Conservation (phyloP, 1,140 invertebrate genomes). For the Panagrolaimus sp. region DNA sequence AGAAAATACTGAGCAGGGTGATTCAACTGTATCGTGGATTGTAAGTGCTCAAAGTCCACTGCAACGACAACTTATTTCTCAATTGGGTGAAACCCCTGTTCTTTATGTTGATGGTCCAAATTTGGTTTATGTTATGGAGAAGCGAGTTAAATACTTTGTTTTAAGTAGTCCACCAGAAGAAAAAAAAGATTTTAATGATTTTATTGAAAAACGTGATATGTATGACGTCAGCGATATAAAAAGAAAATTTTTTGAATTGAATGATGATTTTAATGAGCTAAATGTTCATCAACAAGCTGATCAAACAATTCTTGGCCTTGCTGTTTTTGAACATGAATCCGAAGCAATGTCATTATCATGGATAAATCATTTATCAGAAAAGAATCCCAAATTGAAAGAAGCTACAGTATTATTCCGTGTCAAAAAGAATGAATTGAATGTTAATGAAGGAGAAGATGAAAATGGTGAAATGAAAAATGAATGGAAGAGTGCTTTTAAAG, state of each 20-base stretch:
- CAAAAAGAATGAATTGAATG: constrained; percentile 20
- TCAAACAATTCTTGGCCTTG: constrained; percentile 78
- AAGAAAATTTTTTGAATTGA: constrained; percentile 22
- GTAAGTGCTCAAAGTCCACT: constrained; percentile 76
- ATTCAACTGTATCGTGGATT: constrained; percentile 83
- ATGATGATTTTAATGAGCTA: constrained; percentile 46
- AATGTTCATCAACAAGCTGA: constrained; percentile 84
- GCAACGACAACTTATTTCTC: constrained; percentile 72
- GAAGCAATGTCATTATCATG: constrained; percentile 83
- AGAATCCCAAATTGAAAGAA: constrained; percentile 69
- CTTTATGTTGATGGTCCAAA: constrained; percentile 83
- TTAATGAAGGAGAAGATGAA: not conserved
- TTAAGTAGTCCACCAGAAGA: constrained; percentile 68
- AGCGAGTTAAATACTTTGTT: constrained; percentile 77
- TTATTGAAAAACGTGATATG: constrained; percentile 40
- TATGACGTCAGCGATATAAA: constrained; percentile 22
- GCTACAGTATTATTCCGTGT: constrained; percentile 33
- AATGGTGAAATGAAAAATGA: not conserved
- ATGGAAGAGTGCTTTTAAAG: not conserved
- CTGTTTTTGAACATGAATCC: constrained; percentile 73
- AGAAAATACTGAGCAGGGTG: constrained; percentile 63
- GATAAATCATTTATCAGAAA: constrained; percentile 77
- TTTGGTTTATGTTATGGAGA: constrained; percentile 72
- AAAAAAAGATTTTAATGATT: constrained; percentile 28
- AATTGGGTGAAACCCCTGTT: constrained; percentile 66